A percentile compares a stretch with the other conserved stretches of the same genome.
phyloP scores from a whole-genome alignment of 1,140 invertebrate genomes.

The Orussus abietinus region DNA sequence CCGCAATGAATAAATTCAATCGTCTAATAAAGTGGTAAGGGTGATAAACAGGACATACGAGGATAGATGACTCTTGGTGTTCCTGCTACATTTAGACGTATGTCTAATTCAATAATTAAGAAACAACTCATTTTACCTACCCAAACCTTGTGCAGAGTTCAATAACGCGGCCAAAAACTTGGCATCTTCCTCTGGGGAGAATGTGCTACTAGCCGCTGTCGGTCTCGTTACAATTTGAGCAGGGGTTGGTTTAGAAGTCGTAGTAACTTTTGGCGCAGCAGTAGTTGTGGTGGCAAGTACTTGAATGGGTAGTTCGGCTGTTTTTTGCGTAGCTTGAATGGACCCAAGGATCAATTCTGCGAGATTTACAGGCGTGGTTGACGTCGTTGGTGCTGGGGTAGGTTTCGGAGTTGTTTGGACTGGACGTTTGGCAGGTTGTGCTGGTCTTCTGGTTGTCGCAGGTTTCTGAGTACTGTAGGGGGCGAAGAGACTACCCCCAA shows the following conservation, averaged over 20 bases:
- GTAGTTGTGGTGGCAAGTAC: conserved; percentile 3
- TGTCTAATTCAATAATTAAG: no score
- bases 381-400: conserved; percentile 11
- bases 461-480: conserved; percentile 18
- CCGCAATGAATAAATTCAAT: no score
- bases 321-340: conserved; percentile 13
- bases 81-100: no score
- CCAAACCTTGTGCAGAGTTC: conserved; percentile 23
- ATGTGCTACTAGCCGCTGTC: conserved; percentile 23
- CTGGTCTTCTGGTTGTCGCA: conserved; percentile 23
- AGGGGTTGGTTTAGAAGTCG: background rate
- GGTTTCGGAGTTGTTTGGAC: conserved; percentile 19
- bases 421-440: no score
- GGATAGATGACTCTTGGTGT: no score
- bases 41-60: no score
- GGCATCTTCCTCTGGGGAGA: conserved; percentile 42
- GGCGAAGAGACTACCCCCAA: conserved; percentile 36
- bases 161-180: conserved; percentile 40
- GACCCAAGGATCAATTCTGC: conserved; percentile 17
- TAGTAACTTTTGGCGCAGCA: background rate
- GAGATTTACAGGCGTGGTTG: conserved; percentile 17
- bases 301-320: conserved; percentile 3
- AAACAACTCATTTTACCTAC: conserved; percentile 12
- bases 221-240: conserved; percentile 10
- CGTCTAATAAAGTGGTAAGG: no score